Percentiles rank a stretch among this genome's conserved stretches.
phyloP scores from a whole-genome alignment of 92 coral and sea anemone genomes.

The Blastomussa wellsi region DNA sequence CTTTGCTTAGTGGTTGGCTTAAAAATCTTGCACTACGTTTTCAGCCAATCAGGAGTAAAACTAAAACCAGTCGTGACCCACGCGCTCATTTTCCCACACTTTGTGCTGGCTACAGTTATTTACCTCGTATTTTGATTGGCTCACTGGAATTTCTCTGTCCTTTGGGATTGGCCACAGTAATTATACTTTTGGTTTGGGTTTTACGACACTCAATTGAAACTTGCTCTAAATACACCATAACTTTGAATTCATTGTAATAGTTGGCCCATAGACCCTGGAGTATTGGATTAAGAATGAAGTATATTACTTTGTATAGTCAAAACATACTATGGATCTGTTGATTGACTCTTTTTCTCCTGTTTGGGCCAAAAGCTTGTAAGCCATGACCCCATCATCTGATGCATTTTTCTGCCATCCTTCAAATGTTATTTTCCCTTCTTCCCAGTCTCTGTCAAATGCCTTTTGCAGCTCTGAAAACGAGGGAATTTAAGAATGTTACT shows the following conservation, averaged over 20 bases:
- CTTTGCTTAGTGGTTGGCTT: no score
- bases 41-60: no score
- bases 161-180: no score
- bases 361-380: slow-evolving; percentile 77
- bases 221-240: no score
- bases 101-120: no score
- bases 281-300: neutral
- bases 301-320: neutral
- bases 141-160: no score
- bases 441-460: slow-evolving; percentile 90
- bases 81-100: no score
- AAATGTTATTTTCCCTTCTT: slow-evolving; percentile 58
- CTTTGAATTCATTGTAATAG: neutral
- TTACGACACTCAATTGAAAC: no score
- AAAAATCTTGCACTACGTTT: no score
- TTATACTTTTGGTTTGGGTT: no score
- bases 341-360: slow-evolving; percentile 59
- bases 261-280: neutral
- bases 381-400: slow-evolving; percentile 78
- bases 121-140: no score
- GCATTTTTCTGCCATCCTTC: slow-evolving; percentile 73
- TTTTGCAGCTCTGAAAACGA: slow-evolving; percentile 68
- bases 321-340: slow-evolving; percentile 43
- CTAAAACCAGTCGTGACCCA: no score
- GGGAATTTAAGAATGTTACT: neutral